Conservation (phyloP, 2,797 vertebrate species). For the Myoxocephalus aenaeus region DNA sequence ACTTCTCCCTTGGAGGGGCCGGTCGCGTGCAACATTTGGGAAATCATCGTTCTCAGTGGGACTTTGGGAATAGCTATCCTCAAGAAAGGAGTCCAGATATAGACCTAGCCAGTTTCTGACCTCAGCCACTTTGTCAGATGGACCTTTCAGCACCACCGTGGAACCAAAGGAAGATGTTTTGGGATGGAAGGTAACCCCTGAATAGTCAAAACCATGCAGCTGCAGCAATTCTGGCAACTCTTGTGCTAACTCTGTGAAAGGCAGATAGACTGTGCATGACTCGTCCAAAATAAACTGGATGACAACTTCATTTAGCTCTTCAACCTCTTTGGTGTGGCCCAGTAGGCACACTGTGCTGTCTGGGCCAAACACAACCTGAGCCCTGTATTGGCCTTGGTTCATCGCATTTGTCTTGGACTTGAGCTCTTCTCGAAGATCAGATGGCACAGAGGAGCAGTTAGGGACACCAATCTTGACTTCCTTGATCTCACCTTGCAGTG, state of each 20-base stretch:
- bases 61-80: slow-evolving; percentile 57
- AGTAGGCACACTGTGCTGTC: slow-evolving; percentile 38
- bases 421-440: slow-evolving; percentile 55
- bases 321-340: slow-evolving; percentile 64
- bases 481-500: slow-evolving; percentile 44
- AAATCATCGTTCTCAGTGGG: slow-evolving; percentile 39
- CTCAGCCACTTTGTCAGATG: slow-evolving; percentile 46
- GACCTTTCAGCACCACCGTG: slow-evolving; percentile 44
- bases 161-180: slow-evolving; percentile 16
- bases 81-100: slow-evolving; percentile 57
- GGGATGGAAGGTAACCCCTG: slow-evolving; percentile 53
- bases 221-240: slow-evolving; percentile 48
- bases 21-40: slow-evolving; percentile 22
- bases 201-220: slow-evolving; percentile 42
- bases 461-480: slow-evolving; percentile 53
- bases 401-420: slow-evolving; percentile 38
- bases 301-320: slow-evolving; percentile 45
- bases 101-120: slow-evolving; percentile 16
- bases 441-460: slow-evolving; percentile 11
- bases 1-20: slow-evolving; percentile 27
- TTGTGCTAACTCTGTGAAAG: slow-evolving; percentile 41
- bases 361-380: slow-evolving; percentile 21
- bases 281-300: slow-evolving; percentile 56
- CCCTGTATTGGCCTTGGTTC: slow-evolving; percentile 45
- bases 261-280: slow-evolving; percentile 31